Evolutionary conservation across 2,888 invertebrate genomes (phyloP).

Genomic region (Tenthredo livida): DNA sequence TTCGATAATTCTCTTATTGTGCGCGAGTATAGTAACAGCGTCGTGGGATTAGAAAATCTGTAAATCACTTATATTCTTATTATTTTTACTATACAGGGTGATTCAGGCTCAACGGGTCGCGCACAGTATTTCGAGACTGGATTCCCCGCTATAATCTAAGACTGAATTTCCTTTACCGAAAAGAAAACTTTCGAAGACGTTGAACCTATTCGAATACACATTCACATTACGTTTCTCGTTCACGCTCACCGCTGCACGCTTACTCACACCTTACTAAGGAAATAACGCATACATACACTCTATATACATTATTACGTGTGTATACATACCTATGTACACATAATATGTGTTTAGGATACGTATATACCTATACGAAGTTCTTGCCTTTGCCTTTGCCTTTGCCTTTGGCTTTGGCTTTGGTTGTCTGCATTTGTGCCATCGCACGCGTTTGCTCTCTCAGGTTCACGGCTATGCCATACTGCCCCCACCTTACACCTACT

Average conservation of each 20-base stretch:
- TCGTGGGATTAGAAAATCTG: no score
- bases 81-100: no score
- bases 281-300: background rate
- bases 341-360: background rate
- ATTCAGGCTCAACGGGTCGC: no score
- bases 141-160: no score
- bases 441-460: slow-evolving; percentile 23
- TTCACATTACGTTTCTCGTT: no score
- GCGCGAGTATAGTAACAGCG: no score
- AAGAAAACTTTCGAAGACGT: slow-evolving; percentile 43
- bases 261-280: background rate
- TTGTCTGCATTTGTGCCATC: background rate
- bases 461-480: slow-evolving; percentile 33
- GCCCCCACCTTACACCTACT: background rate
- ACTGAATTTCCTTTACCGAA: no score
- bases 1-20: no score
- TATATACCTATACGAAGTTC: background rate
- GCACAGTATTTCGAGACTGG: no score
- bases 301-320: background rate
- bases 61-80: no score
- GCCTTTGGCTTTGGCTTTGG: background rate
- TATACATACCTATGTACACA: background rate
- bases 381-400: background rate
- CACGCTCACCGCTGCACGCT: background rate
- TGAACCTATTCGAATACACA: slow-evolving; percentile 33